A percentile compares a stretch with the other conserved stretches of the same genome.
These are phyloP conservation scores for Hydractinia echinata DNA, from an alignment of 30 jellyfish, hydroid and myxozoan genomes.

Conservation along the genomic window DNA sequence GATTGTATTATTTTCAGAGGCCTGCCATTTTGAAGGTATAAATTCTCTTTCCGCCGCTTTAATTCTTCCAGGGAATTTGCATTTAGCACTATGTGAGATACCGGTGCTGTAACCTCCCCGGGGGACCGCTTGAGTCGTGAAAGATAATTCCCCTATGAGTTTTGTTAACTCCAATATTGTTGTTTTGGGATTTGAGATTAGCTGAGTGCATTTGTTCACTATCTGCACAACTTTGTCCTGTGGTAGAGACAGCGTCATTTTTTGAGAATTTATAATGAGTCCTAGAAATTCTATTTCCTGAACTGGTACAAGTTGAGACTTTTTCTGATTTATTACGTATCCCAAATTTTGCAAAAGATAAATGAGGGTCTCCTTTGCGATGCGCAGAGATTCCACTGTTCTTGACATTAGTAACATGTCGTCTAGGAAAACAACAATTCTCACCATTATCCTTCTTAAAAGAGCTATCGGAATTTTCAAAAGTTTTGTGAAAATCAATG, in stretches of 20 bases:
- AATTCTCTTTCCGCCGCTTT: neutral
- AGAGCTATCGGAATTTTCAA: conserved; percentile 38
- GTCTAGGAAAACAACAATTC: conserved; percentile 20
- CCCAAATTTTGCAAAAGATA: conserved; percentile 15
- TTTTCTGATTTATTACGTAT: neutral
- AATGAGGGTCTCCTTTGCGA: conserved; percentile 8
- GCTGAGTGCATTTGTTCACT: neutral
- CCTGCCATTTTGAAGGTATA: neutral
- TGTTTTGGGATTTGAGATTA: neutral
- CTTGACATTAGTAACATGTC: conserved; percentile 27
- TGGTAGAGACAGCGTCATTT: conserved; percentile 16
- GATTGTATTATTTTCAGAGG: too few relatives aligned
- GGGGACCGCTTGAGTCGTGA: conserved; percentile 4
- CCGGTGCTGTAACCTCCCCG: conserved; percentile 12
- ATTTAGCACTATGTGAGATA: neutral
- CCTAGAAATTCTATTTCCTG: neutral
- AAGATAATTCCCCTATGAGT: neutral
- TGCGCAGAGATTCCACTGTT: neutral
- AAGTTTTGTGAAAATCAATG: conserved; percentile 15
- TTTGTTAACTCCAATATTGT: conserved; percentile 17
- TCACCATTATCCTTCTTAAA: conserved; percentile 14
- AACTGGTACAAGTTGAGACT: neutral
- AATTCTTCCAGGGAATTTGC: neutral
- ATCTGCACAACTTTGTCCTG: conserved; percentile 20
- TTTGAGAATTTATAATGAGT: neutral